A percentile compares a stretch with the other conserved stretches of the same genome.
Conservation (phyloP, 1,140 invertebrate species). For the Choristoneura fumiferana region DNA sequence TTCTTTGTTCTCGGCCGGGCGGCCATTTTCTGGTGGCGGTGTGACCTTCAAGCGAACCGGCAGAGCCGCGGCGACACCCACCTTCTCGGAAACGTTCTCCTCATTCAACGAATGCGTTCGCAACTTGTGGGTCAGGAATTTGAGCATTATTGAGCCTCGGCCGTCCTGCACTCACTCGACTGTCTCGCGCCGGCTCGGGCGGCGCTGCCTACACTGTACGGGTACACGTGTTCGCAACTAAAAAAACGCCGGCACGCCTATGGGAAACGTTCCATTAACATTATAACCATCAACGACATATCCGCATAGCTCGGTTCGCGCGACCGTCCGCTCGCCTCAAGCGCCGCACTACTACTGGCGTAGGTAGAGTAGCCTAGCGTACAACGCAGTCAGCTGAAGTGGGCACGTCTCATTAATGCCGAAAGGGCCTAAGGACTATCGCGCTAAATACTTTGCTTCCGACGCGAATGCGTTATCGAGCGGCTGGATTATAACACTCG, state of each 20-base stretch:
- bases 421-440: constrained; percentile 61
- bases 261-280: constrained; percentile 64
- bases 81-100: constrained; percentile 84
- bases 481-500: constrained; percentile 13
- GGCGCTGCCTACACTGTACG: constrained; percentile 32
- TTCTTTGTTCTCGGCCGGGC: constrained; percentile 76
- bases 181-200: constrained; percentile 42
- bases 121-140: constrained; percentile 88
- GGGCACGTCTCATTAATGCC: constrained; percentile 71
- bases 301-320: constrained; percentile 51
- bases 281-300: constrained; percentile 61
- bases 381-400: constrained; percentile 80
- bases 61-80: constrained; percentile 65
- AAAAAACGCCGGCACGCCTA: constrained; percentile 44
- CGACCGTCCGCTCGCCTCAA: constrained; percentile 56
- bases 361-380: constrained; percentile 74
- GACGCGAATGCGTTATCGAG: constrained; percentile 22
- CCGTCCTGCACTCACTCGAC: constrained; percentile 39
- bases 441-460: constrained; percentile 47
- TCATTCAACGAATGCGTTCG: constrained; percentile 89
- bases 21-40: constrained; percentile 76
- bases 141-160: constrained; percentile 82
- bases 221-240: background rate
- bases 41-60: constrained; percentile 64
- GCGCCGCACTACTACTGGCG: constrained; percentile 76